Percentiles rank a stretch among this genome's conserved stretches.
Conservation (phyloP, 1,140 invertebrate genomes). For the Zaprionus vittiger region DNA sequence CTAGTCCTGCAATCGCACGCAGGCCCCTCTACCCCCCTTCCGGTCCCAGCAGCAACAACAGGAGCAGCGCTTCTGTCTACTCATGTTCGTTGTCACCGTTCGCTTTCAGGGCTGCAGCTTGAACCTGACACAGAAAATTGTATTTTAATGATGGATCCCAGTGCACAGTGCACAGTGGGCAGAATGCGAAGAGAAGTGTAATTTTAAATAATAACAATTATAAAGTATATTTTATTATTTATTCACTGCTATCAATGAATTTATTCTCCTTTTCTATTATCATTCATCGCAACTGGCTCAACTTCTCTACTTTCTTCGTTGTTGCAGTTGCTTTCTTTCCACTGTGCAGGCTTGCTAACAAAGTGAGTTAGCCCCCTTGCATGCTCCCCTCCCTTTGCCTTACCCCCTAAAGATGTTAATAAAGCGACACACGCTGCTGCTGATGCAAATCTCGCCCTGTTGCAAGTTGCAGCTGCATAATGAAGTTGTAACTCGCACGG, state of each 20-base stretch:
- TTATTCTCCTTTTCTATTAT: background rate
- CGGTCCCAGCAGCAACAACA: background rate
- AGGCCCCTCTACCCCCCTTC: background rate
- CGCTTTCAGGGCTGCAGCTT: conserved; percentile 58
- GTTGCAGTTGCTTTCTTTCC: background rate
- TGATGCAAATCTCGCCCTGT: conserved; percentile 12
- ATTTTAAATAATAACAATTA: background rate
- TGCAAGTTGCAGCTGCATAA: conserved; percentile 54
- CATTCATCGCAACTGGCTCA: background rate
- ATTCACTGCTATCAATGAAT: background rate
- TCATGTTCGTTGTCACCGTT: conserved; percentile 42
- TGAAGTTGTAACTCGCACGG: conserved; percentile 67
- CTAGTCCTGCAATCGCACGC: conserved; percentile 31
- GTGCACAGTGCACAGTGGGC: conserved; percentile 3
- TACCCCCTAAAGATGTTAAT: conserved; percentile 66
- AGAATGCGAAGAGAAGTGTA: background rate
- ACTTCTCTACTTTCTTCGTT: background rate
- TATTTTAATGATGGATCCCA: conserved; percentile 77
- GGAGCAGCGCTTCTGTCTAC: conserved; percentile 46
- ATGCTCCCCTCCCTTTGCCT: background rate
- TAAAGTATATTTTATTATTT: background rate
- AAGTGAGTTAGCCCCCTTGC: conserved; percentile 9
- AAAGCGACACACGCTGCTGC: conserved; percentile 71
- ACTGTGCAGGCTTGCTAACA: conserved; percentile 38
- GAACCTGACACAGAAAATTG: conserved; percentile 83